Evolutionary conservation across 1,140 invertebrate species (phyloP).

Genomic region (Oryctes rhinoceros): DNA sequence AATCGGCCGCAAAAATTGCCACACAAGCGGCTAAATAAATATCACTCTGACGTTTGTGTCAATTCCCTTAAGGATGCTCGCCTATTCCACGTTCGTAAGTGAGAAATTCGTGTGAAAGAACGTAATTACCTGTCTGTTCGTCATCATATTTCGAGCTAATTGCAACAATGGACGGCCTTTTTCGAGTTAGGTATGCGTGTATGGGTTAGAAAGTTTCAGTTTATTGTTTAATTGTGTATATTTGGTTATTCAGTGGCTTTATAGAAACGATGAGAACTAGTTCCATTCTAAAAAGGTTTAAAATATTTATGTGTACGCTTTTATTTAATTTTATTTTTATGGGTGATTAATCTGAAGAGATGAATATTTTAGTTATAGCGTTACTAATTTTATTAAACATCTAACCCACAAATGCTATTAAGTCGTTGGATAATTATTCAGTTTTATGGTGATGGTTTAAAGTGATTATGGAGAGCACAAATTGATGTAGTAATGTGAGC

Average conservation of each 20-base stretch:
- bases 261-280: not conserved
- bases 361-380: too few species aligned
- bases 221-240: not conserved
- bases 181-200: not conserved
- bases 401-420: too few species aligned
- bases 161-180: slow-evolving; percentile 19
- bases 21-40: slow-evolving; percentile 6
- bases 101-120: slow-evolving; percentile 28
- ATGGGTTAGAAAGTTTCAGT: not conserved
- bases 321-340: too few species aligned
- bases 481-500: too few species aligned
- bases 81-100: not conserved
- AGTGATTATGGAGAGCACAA: too few species aligned
- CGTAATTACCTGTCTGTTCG: slow-evolving; percentile 33
- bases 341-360: too few species aligned
- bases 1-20: not conserved
- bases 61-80: not conserved
- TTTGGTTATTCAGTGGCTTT: not conserved
- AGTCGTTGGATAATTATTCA: too few species aligned
- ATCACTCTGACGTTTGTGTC: slow-evolving; percentile 26
- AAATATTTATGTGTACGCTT: too few species aligned
- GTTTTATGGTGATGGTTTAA: too few species aligned
- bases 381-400: too few species aligned
- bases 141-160: slow-evolving; percentile 16
- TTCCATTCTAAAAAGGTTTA: too few species aligned